A percentile compares a stretch with the other conserved stretches of the same genome.
Evolutionary conservation across 2,888 invertebrate species (phyloP).

Genomic region (Parascotia fuliginaria): DNA sequence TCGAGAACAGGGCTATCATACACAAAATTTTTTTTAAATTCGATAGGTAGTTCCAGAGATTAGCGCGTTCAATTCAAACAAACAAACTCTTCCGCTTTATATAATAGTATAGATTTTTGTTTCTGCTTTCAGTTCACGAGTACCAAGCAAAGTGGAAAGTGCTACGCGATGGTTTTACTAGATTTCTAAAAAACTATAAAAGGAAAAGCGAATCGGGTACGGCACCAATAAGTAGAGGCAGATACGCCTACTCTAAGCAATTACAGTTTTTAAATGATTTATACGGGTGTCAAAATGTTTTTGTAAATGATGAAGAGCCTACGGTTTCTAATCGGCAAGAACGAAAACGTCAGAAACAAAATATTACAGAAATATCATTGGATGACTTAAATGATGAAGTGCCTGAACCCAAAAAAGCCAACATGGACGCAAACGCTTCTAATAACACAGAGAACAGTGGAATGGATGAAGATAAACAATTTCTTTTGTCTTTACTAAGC

Average conservation of each 20-base stretch:
- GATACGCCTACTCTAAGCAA: slow-evolving; percentile 7
- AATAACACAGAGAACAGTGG: background rate
- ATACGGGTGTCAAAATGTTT: background rate
- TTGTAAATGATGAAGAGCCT: background rate
- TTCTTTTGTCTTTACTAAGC: slow-evolving; percentile 5
- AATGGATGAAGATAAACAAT: slow-evolving; percentile 7
- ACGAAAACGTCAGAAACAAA: background rate
- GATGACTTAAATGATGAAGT: background rate
- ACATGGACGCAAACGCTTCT: background rate
- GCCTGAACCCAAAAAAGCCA: background rate
- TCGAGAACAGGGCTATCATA: too few relatives aligned
- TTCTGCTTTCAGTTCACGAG: slow-evolving; percentile 5
- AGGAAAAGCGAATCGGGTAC: background rate
- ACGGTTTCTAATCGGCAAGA: background rate
- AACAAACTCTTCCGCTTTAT: too few relatives aligned
- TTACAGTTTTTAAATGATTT: slow-evolving; percentile 8
- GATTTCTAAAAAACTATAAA: slow-evolving; percentile 8
- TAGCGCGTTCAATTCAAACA: too few relatives aligned
- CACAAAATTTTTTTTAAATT: too few relatives aligned
- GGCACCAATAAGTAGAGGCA: background rate
- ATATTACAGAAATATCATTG: background rate
- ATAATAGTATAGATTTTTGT: background rate
- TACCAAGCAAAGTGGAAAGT: slow-evolving; percentile 11
- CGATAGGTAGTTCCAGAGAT: too few relatives aligned
- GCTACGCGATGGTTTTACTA: slow-evolving; percentile 12